Conservation (phyloP, 2,888 invertebrate genomes). For the Eremobia ochroleuca region DNA sequence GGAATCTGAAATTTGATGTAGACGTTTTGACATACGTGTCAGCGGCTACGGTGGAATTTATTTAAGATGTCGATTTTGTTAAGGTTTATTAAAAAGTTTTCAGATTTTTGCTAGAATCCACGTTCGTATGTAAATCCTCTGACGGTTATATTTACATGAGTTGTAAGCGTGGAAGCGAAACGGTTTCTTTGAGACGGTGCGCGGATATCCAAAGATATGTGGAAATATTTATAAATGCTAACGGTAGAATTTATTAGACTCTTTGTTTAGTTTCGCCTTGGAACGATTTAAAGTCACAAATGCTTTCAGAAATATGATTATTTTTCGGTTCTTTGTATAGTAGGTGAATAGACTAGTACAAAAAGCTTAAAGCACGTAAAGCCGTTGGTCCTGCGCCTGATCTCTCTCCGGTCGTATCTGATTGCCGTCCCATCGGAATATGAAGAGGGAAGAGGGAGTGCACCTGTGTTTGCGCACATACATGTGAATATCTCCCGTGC, state of each 20-base stretch:
- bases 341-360: background rate
- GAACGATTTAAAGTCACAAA: conserved; percentile 39
- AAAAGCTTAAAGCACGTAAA: background rate
- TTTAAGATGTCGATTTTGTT: conserved; percentile 55
- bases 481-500: too few species aligned
- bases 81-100: conserved; percentile 47
- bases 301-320: conserved; percentile 1
- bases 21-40: conserved; percentile 72
- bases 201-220: conserved; percentile 36
- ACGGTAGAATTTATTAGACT: conserved; percentile 58
- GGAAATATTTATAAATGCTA: conserved; percentile 60
- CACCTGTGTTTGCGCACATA: too few species aligned
- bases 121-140: conserved; percentile 50
- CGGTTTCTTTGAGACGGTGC: conserved; percentile 50
- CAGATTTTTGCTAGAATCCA: conserved; percentile 45
- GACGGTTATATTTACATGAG: conserved; percentile 52
- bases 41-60: conserved; percentile 58
- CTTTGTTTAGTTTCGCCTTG: conserved; percentile 32
- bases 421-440: background rate
- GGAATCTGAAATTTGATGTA: conserved; percentile 67
- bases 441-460: background rate
- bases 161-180: conserved; percentile 44
- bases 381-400: background rate
- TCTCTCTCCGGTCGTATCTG: background rate
- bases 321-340: conserved; percentile 2